A percentile compares a stretch with the other conserved stretches of the same genome.
phyloP scores from a whole-genome alignment of 1,140 invertebrate genomes.

The Drosophila pruinosa region DNA sequence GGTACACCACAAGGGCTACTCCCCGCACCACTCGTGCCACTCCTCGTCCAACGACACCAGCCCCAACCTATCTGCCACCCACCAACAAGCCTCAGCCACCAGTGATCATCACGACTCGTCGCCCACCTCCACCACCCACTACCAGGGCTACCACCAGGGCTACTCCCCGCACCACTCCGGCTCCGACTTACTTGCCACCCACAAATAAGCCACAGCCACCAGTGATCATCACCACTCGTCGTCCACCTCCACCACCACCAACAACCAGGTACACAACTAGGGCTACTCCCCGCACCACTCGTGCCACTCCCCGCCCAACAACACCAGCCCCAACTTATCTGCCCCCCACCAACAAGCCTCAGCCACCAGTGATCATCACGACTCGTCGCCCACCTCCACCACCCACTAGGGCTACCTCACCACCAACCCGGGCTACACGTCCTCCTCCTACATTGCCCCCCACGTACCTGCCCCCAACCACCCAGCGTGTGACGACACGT shows the following conservation, averaged over 20 bases:
- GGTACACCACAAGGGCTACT: no score
- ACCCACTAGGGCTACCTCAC: constrained; percentile 20
- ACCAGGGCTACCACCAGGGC: constrained; percentile 51
- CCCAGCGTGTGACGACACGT: no score
- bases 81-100: neutral
- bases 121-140: constrained; percentile 37
- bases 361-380: constrained; percentile 17
- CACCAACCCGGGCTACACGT: constrained; percentile 26
- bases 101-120: constrained; percentile 7
- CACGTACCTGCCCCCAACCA: constrained; percentile 50
- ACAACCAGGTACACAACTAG: constrained; percentile 30
- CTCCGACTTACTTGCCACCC: constrained; percentile 62
- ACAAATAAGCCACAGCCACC: constrained; percentile 28
- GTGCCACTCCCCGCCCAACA: constrained; percentile 28
- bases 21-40: constrained; percentile 6
- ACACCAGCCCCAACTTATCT: constrained; percentile 34
- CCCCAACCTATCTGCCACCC: constrained; percentile 43
- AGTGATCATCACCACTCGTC: constrained; percentile 22
- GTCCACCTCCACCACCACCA: constrained; percentile 28
- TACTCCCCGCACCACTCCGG: constrained; percentile 32
- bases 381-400: constrained; percentile 16
- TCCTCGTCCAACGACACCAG: constrained; percentile 38
- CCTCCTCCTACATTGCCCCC: constrained; percentile 11
- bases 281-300: constrained; percentile 23
- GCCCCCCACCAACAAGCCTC: constrained; percentile 45